phyloP scores from a whole-genome alignment of 2,113 vertebrate genomes.

The Vulpes ferrilata region DNA sequence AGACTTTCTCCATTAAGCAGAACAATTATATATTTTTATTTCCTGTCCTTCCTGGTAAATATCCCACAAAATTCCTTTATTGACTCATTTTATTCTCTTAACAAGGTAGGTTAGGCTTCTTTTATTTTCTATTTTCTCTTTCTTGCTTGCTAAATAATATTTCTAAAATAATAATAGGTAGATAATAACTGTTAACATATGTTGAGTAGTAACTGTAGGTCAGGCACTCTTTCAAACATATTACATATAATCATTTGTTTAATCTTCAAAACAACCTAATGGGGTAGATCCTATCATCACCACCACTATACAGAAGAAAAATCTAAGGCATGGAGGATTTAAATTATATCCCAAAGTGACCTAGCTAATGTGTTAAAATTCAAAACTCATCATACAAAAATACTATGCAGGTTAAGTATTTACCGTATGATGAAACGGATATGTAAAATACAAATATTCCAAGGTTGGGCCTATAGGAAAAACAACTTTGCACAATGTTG shows the following conservation, averaged over 20 bases:
- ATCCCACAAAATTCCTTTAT: not conserved
- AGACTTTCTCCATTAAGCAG: conserved; percentile 23
- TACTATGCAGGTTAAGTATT: not conserved
- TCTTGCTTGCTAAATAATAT: conserved; percentile 48
- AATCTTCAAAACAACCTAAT: not conserved
- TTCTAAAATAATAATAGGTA: not conserved
- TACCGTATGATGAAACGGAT: not conserved
- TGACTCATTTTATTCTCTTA: conserved; percentile 25
- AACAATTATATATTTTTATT: conserved; percentile 49
- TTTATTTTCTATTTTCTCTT: conserved; percentile 1
- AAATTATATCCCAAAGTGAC: not conserved
- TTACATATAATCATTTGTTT: not conserved
- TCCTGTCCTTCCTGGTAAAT: conserved; percentile 59
- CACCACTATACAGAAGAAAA: not conserved
- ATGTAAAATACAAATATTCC: not conserved
- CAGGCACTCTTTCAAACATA: not conserved
- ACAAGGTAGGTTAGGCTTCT: not conserved
- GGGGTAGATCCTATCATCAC: not conserved
- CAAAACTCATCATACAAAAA: not conserved
- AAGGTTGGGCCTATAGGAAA: not conserved
- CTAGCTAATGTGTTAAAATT: not conserved
- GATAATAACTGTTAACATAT: not conserved
- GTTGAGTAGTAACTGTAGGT: not conserved
- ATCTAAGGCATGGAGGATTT: not conserved
- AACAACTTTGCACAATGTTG: not conserved